These are phyloP conservation scores for Cosmia pyralina DNA, from an alignment of 2,888 invertebrate species.

Conservation along the genomic window DNA sequence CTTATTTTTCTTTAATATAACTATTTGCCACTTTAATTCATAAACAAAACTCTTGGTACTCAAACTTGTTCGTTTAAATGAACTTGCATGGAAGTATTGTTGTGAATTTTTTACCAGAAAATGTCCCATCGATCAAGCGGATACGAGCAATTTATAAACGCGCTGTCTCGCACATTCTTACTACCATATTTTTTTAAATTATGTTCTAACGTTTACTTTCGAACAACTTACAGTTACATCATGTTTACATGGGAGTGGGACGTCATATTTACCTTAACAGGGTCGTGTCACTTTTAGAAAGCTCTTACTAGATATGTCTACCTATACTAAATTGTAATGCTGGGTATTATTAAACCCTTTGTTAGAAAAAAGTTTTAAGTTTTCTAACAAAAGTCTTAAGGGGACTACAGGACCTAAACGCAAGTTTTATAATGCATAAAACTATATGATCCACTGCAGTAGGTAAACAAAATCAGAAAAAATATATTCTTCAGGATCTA, in stretches of 20 bases:
- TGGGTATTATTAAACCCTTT: not conserved
- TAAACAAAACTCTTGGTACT: not conserved
- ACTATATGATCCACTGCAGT: no score
- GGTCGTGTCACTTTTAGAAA: conserved; percentile 77
- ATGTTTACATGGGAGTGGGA: conserved; percentile 56
- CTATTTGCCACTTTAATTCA: conserved; percentile 1
- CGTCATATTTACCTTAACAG: conserved; percentile 74
- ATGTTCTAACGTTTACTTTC: conserved; percentile 59
- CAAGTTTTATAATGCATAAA: no score
- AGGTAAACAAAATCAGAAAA: no score
- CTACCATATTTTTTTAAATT: conserved; percentile 47
- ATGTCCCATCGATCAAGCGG: conserved; percentile 27
- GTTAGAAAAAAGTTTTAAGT: not conserved
- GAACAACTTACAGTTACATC: conserved; percentile 52
- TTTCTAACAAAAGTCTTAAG: not conserved
- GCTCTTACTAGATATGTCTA: conserved; percentile 68
- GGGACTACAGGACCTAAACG: no score
- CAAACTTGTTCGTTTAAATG: not conserved
- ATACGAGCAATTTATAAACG: conserved; percentile 41
- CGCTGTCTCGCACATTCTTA: conserved; percentile 31
- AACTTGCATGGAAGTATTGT: conserved; percentile 9
- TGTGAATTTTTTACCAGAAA: conserved; percentile 32
- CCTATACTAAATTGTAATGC: conserved; percentile 26
- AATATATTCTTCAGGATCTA: no score
- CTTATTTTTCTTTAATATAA: not conserved